Base-by-base conservation (phyloP, 2,888 invertebrate species). In the Buathra laborator region DNA sequence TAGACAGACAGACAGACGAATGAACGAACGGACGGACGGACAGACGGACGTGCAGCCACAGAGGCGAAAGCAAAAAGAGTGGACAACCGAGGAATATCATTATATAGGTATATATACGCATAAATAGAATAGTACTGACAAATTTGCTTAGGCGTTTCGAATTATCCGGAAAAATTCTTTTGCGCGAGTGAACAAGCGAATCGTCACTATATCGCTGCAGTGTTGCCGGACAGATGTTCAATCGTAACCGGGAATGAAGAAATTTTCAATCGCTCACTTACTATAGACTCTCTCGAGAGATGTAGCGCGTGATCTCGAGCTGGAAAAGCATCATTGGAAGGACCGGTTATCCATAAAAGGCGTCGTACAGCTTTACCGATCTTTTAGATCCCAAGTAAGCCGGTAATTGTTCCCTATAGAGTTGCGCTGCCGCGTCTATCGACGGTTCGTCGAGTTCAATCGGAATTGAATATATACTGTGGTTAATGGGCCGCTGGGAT, bases 141-240 rank as follows among this genome's bases (percentile, higher is more conserved):
- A 77, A 67, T 59, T 77, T 46, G 24, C 44, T 77, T 19, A 14
- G 56, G 12, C 43, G 46, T 3, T 29, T 51, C 44, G 48, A 66
- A 85, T 85, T 48, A 43, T 68, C 44, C 56, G 37, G 46, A 24
- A 56, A 59, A 66, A 59, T 51, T 75, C 70, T 77, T 74, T 81
- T 24, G 53, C n/a, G n/a, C 53, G 68, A 75, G 56, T 68, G 16
- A 19, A 66, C 46, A 67, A 81, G 68, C 62, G 32, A 62, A 68
- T 75, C 51, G 75, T 81, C 70, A 62, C 64, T 44, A 12, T 78
- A 24, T 32, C 56, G 62, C 74, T 71, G 68, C 66, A 62, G 74
- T 53, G 79, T 75, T 62, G 70, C 4, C 80, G 43, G 86, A 83
- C 87, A 87, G 87, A 87, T 87, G 87, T 86, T 87, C 72, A 32